A percentile compares a stretch with the other conserved stretches of the same genome.
Conservation (phyloP, 2,113 vertebrate species). For the Eulacestoma nigropectus region DNA sequence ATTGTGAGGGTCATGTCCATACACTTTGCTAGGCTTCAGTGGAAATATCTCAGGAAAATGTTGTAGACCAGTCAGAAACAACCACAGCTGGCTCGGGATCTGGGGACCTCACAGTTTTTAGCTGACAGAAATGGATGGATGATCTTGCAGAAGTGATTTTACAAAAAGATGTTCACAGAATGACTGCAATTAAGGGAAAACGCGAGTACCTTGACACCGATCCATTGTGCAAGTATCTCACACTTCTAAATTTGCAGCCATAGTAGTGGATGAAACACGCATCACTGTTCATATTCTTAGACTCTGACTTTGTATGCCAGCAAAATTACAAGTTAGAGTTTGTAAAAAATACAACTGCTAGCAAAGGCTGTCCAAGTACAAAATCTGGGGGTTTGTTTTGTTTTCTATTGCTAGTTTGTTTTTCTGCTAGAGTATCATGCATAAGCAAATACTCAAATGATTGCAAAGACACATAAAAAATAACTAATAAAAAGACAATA, state of each 20-base stretch:
- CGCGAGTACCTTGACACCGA: background rate
- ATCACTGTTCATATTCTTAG: background rate
- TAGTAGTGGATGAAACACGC: background rate
- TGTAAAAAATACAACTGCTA: background rate
- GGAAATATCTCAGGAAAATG: background rate
- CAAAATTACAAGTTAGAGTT: background rate
- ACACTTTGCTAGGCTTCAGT: background rate
- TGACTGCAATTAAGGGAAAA: constrained; percentile 1
- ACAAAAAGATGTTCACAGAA: background rate
- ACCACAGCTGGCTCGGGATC: background rate
- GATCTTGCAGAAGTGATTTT: background rate
- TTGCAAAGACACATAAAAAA: background rate
- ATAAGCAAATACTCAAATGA: background rate
- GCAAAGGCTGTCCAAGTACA: background rate
- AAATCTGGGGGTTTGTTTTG: background rate
- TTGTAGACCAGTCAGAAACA: background rate
- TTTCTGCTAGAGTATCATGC: background rate
- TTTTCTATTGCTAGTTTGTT: background rate
- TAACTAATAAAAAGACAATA: background rate
- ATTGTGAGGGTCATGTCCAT: background rate
- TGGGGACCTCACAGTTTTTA: background rate
- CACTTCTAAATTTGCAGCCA: background rate
- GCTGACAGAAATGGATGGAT: constrained; percentile 3
- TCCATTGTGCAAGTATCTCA: background rate
- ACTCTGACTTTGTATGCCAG: background rate